These are phyloP conservation scores for Hormiphora californensis DNA, from an alignment of 37 sponge, comb jelly and placozoan genomes.

Conservation along the genomic window DNA sequence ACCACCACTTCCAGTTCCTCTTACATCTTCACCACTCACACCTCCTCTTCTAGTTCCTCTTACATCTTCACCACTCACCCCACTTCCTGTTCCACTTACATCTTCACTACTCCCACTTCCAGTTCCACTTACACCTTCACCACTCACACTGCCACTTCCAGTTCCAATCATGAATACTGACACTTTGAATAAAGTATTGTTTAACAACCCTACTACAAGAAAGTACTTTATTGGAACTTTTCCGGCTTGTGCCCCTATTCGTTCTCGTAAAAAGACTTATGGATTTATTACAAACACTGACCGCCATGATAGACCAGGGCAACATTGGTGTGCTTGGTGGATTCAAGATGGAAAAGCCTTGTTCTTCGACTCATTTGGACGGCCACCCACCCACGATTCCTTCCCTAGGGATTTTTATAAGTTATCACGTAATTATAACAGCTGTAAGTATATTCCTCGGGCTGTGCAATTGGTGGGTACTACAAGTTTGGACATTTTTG, in stretches of 20 bases:
- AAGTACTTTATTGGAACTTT: constrained; percentile 19
- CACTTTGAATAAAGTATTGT: not conserved
- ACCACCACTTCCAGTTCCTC: too few relatives aligned
- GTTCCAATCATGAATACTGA: not conserved
- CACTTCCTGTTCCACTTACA: too few relatives aligned
- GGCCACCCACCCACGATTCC: not conserved
- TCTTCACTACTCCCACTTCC: too few relatives aligned
- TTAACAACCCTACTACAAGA: too few relatives aligned
- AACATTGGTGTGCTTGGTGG: constrained; percentile 6
- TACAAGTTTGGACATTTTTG: not conserved
- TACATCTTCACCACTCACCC: too few relatives aligned
- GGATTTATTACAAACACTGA: not conserved
- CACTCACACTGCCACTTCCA: too few relatives aligned
- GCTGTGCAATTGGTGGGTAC: not conserved
- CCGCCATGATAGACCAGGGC: not conserved
- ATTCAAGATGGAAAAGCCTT: not conserved
- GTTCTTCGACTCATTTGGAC: not conserved
- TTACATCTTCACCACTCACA: too few relatives aligned
- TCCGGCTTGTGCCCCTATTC: not conserved
- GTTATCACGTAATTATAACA: not conserved
- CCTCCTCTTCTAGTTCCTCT: too few relatives aligned
- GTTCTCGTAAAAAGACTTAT: too few relatives aligned
- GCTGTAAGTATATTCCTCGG: not conserved
- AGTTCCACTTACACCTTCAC: too few relatives aligned
- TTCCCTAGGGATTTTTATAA: not conserved